Evolutionary conservation across 1,140 invertebrate genomes (phyloP), one percentile per base, ranked within the genome.

Genomic region (Drosophila yakuba): DNA sequence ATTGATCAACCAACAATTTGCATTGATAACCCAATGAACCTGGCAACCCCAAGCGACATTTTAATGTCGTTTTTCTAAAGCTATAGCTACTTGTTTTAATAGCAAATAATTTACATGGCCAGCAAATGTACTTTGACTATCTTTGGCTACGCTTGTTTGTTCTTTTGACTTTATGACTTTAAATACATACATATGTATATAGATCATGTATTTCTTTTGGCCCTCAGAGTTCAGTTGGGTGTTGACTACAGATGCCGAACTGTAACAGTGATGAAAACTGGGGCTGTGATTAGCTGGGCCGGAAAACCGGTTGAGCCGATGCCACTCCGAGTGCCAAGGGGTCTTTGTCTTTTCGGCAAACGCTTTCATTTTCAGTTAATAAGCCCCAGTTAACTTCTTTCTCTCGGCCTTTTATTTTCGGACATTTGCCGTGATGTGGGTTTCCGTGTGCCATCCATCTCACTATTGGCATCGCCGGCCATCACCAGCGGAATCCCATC

Each of bases 331-430:
- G 11, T 11, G 63, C 32, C 3, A 62, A 38, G 17, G 35, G 48
- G 62, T 17, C 64, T 66, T 67, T 72, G 57, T 56, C 59, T 36
- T 78, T 82, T 75, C 72, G 72, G 83, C 80, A 89, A 89, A 84
- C 78, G 84, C 85, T 89, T 89, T 89, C 84, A 90, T 89, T 89
- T 89, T 89, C 84, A 89, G 80, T 89, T 89, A 89, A 89, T 90
- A 80, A 88, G 84, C 84, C 67, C 78, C 84, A 89, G 85, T 89
- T 89, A 84, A 80, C 80, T 88, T 88, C 80, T 84, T 89, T 89
- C 68, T 68, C 68, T 76, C 39, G 47, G 20, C 28, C 32, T 62
- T 66, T 74, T 74, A 32, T 63, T 69, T 60, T 67, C 48, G 78
- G 58, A 68, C 78, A 81, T 67, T 67, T 62, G 41, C 56, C 45